Evolutionary conservation across 2,113 vertebrate genomes (phyloP).

Genomic region (Plotosus lineatus): DNA sequence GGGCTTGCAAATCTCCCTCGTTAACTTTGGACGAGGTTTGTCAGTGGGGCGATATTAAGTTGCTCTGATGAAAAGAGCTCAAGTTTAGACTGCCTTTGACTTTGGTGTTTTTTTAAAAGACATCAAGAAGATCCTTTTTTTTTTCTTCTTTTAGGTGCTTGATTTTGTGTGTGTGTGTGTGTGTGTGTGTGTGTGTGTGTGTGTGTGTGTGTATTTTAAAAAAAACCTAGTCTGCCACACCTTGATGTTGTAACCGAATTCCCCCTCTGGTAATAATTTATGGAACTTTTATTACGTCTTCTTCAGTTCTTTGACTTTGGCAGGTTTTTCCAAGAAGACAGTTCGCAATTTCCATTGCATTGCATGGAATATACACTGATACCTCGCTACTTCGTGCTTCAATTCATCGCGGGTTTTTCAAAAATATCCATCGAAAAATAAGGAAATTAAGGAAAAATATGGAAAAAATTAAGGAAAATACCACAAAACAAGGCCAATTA

Average conservation of each 20-base stretch:
- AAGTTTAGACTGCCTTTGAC: conserved; percentile 37
- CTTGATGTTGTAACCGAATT: conserved; percentile 46
- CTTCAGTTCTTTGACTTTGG: neutral
- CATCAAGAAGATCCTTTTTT: conserved; percentile 20
- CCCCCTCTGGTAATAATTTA: conserved; percentile 54
- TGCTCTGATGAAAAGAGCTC: conserved; percentile 47
- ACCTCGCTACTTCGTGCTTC: too few relatives aligned
- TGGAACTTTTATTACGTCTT: conserved; percentile 53
- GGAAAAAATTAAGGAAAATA: too few relatives aligned
- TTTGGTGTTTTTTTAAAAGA: conserved; percentile 21
- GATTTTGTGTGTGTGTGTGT: neutral
- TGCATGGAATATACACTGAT: conserved; percentile 7
- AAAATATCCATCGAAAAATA: too few relatives aligned
- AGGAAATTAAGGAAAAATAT: too few relatives aligned
- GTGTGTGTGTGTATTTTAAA: conserved; percentile 20
- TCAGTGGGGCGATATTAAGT: conserved; percentile 61
- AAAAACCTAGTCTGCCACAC: conserved; percentile 40
- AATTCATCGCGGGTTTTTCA: too few relatives aligned
- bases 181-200: neutral
- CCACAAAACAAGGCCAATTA: too few relatives aligned
- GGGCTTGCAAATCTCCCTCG: conserved; percentile 71
- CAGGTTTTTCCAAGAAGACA: conserved; percentile 15
- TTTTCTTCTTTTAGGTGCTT: conserved; percentile 17
- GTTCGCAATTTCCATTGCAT: neutral
- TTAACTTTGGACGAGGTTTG: conserved; percentile 73